A percentile compares a stretch with the other conserved stretches of the same genome.
Evolutionary conservation across 2,113 vertebrate genomes (phyloP).

Genomic region (Muntiacus reevesi): DNA sequence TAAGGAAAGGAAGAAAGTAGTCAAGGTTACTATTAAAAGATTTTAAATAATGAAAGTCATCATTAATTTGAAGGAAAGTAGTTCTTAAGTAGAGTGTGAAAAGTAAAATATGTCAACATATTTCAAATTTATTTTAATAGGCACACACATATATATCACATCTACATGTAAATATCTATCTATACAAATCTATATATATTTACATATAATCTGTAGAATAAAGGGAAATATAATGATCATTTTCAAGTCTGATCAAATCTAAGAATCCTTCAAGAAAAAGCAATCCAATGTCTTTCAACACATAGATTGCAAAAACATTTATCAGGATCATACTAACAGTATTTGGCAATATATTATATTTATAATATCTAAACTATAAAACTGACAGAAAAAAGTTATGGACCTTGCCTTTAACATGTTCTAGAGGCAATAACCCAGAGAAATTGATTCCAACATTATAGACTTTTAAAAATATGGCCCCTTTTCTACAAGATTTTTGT

Average conservation of each 20-base stretch:
- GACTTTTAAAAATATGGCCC: not conserved
- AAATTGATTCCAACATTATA: not conserved
- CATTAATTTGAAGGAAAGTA: conserved; percentile 70
- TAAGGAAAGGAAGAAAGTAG: not conserved
- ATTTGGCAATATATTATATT: not conserved
- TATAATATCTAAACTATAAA: not conserved
- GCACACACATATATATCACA: not conserved
- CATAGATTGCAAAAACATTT: not conserved
- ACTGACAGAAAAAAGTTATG: not conserved
- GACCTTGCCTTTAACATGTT: not conserved
- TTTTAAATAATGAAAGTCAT: conserved; percentile 62
- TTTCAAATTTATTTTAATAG: not conserved
- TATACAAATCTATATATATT: not conserved
- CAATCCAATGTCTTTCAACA: not conserved
- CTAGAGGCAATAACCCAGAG: not conserved
- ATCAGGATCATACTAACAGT: not conserved
- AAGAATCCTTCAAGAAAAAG: not conserved
- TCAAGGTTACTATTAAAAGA: not conserved
- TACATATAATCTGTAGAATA: not conserved
- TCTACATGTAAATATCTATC: not conserved
- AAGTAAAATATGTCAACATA: conserved; percentile 61
- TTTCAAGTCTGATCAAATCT: not conserved
- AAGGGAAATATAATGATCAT: not conserved
- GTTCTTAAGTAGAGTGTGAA: conserved; percentile 63
- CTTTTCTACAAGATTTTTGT: not conserved